Evolutionary conservation across 2,888 invertebrate genomes (phyloP).

Genomic region (Trisateles emortualis): DNA sequence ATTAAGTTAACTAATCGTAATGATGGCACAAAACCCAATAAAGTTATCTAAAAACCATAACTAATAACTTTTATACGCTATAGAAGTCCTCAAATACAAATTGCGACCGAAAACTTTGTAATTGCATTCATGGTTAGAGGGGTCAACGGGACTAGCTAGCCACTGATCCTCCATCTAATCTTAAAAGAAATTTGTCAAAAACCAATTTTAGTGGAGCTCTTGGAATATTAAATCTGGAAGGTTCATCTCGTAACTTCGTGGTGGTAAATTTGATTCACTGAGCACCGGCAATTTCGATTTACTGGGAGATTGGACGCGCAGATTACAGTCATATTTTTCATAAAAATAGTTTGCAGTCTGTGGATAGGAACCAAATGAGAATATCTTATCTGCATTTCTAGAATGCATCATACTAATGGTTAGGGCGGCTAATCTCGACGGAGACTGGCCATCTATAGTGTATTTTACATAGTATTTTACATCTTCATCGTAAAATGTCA

Average conservation of each 20-base stretch:
- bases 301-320: conserved; percentile 24
- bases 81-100: conserved; percentile 17
- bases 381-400: no score
- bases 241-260: conserved; percentile 27
- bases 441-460: no score
- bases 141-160: conserved; percentile 18
- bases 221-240: conserved; percentile 39
- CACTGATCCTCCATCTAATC: conserved; percentile 17
- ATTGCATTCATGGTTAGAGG: conserved; percentile 27
- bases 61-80: background rate
- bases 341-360: conserved; percentile 2
- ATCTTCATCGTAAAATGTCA: no score
- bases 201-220: conserved; percentile 32
- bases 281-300: conserved; percentile 23
- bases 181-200: conserved; percentile 24
- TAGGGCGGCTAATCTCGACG: no score
- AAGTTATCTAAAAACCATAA: background rate
- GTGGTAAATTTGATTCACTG: conserved; percentile 42
- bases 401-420: no score
- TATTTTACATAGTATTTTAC: no score
- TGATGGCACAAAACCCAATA: background rate
- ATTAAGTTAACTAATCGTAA: no score
- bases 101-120: conserved; percentile 19
- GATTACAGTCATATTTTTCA: conserved; percentile 17
- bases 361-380: no score